Conservation (phyloP, 2,113 vertebrate genomes). For the Capreolus pygargus region DNA sequence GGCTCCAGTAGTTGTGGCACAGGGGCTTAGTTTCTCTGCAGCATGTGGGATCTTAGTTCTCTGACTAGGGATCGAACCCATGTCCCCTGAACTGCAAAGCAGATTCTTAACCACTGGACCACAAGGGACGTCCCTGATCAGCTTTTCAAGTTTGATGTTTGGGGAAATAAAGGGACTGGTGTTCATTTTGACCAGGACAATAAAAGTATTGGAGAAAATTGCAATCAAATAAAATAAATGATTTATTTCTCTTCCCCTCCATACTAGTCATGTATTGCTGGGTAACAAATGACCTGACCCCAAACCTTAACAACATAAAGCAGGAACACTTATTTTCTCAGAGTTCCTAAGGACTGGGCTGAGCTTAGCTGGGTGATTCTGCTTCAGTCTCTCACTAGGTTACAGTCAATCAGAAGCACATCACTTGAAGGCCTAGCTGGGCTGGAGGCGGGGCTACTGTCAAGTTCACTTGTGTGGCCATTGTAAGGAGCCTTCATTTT, state of each 20-base stretch:
- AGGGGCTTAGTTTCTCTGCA: not conserved
- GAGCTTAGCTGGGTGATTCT: not conserved
- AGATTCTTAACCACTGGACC: not conserved
- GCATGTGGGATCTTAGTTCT: not conserved
- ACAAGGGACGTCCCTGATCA: not conserved
- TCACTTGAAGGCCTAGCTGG: not conserved
- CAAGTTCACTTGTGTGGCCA: fast-evolving
- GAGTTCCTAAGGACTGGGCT: not conserved
- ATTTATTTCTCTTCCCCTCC: not conserved
- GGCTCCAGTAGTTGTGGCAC: not conserved
- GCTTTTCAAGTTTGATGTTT: not conserved
- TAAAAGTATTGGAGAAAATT: not conserved
- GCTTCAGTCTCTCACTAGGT: not conserved
- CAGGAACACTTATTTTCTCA: not conserved
- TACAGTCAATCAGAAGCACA: fast-evolving
- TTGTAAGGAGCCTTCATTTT: not conserved
- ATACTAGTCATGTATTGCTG: not conserved
- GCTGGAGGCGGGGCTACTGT: not conserved
- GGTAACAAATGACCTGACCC: not conserved
- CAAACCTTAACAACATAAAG: not conserved
- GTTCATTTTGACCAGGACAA: not conserved
- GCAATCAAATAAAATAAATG: not conserved
- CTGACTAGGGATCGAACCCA: not conserved
- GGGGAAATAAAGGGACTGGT: not conserved
- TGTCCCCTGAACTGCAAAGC: not conserved